Evolutionary conservation across 2,113 vertebrate species (phyloP).

Genomic region (Otis tarda): DNA sequence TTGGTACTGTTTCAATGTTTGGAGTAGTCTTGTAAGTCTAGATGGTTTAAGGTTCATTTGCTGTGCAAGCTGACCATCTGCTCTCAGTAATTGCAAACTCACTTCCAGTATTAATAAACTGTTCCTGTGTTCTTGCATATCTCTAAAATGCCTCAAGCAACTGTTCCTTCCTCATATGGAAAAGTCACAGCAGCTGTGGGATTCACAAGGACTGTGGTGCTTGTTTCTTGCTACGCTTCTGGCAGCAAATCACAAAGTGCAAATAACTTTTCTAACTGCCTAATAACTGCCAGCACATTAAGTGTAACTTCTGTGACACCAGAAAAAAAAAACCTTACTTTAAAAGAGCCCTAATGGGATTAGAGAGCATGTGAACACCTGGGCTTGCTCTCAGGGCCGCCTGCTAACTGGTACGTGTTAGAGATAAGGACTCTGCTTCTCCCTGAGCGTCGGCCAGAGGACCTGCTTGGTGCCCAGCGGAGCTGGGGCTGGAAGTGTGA

Average conservation of each 20-base stretch:
- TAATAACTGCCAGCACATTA: conserved; percentile 67
- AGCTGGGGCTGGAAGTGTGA: neutral
- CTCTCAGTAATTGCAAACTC: conserved; percentile 50
- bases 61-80: conserved; percentile 63
- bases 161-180: conserved; percentile 17
- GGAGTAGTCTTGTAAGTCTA: conserved; percentile 18
- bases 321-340: conserved; percentile 38
- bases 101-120: conserved; percentile 62
- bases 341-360: conserved; percentile 59
- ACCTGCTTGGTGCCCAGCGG: neutral
- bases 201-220: conserved; percentile 48
- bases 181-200: conserved; percentile 69
- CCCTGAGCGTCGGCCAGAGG: neutral
- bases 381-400: conserved; percentile 22
- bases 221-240: conserved; percentile 51
- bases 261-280: conserved; percentile 56
- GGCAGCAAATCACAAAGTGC: conserved; percentile 30
- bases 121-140: conserved; percentile 44
- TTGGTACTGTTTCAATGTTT: conserved; percentile 34
- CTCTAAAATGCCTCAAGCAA: conserved; percentile 67
- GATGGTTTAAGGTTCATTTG: conserved; percentile 33
- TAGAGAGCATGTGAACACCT: conserved; percentile 55
- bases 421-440: neutral
- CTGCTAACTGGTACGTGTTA: neutral
- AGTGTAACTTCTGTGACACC: conserved; percentile 65